These are phyloP conservation scores for Tyrannus savana DNA, from an alignment of 2,113 vertebrate genomes.

Conservation along the genomic window DNA sequence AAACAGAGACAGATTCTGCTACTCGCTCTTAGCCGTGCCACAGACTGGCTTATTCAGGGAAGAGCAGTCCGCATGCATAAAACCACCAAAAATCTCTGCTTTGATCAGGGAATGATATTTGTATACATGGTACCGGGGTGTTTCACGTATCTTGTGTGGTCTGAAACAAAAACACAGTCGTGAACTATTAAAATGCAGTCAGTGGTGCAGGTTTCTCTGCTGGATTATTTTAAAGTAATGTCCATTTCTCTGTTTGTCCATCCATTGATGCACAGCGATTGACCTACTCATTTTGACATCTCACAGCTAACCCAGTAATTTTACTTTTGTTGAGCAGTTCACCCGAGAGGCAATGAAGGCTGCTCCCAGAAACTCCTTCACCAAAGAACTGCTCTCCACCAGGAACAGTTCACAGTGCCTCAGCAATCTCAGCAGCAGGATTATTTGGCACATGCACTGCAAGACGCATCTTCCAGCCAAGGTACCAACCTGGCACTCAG, in stretches of 20 bases:
- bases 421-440: neutral
- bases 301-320: neutral
- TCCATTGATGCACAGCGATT: neutral
- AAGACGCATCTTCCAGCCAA: neutral
- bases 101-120: neutral
- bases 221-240: neutral
- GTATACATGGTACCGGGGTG: neutral
- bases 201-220: neutral
- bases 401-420: rapidly evolving
- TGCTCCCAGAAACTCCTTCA: neutral
- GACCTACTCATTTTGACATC: neutral
- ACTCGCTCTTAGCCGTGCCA: neutral
- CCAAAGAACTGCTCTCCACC: neutral
- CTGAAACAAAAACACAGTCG: neutral
- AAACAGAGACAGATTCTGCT: neutral
- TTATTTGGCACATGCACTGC: rapidly evolving
- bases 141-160: neutral
- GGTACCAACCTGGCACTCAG: neutral
- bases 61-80: neutral
- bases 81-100: neutral
- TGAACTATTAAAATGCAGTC: neutral
- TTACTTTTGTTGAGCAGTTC: neutral
- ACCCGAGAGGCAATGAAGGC: neutral
- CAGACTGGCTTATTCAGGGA: neutral
- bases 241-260: neutral